phyloP scores from a whole-genome alignment of 2,888 invertebrate species.

The Pardosa pseudoannulata region DNA sequence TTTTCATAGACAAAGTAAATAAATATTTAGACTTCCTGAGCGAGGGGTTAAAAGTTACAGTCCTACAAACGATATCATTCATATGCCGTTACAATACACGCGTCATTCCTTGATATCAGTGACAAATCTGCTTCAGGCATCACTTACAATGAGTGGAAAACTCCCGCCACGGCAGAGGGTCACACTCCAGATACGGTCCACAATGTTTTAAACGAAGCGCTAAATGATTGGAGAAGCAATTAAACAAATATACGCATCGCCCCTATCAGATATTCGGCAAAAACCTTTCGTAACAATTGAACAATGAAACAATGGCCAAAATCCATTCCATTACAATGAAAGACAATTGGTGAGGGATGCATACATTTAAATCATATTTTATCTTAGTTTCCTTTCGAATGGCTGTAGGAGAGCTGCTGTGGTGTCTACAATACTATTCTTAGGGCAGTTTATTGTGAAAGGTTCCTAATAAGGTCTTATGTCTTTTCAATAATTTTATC shows the following conservation, averaged over 20 bases:
- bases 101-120: not conserved
- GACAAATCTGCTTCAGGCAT: not conserved
- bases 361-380: not conserved
- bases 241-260: not conserved
- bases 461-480: not conserved
- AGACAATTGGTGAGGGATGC: not conserved
- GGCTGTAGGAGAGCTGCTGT: not conserved
- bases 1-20: no score
- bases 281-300: not conserved
- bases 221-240: slow-evolving; percentile 2
- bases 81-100: no score
- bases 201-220: not conserved
- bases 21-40: no score
- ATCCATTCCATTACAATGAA: not conserved
- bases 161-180: not conserved
- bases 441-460: not conserved
- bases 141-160: not conserved
- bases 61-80: no score
- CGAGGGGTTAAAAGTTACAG: no score
- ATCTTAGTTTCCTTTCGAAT: not conserved
- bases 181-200: not conserved
- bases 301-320: not conserved
- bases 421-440: not conserved
- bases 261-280: not conserved
- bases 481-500: not conserved